Evolutionary conservation across 2,888 invertebrate species (phyloP).

Genomic region (Drepana falcataria): DNA sequence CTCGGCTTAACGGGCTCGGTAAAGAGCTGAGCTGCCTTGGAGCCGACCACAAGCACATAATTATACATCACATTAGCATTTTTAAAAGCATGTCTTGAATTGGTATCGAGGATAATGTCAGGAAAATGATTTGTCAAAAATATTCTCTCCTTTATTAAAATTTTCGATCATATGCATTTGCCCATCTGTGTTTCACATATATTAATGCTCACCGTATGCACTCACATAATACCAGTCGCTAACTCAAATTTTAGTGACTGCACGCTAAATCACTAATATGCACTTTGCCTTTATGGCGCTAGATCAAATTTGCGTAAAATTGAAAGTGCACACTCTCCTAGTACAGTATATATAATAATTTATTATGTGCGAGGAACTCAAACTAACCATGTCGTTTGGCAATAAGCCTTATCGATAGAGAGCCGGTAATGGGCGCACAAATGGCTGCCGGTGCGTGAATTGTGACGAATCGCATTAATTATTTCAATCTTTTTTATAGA

Average conservation of each 20-base stretch:
- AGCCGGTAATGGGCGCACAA: conserved; percentile 64
- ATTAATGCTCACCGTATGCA: background rate
- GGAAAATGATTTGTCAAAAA: too few species aligned
- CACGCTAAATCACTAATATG: conserved; percentile 28
- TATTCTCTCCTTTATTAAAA: too few species aligned
- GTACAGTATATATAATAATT: conserved; percentile 70
- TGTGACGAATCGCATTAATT: conserved; percentile 66
- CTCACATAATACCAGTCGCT: background rate
- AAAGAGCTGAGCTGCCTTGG: too few species aligned
- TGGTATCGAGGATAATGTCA: too few species aligned
- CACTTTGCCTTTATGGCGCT: conserved; percentile 49
- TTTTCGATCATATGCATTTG: too few species aligned
- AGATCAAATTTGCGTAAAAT: conserved; percentile 76
- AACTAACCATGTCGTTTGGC: conserved; percentile 73
- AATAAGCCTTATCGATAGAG: conserved; percentile 68
- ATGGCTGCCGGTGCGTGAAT: conserved; percentile 56
- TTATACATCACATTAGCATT: too few species aligned
- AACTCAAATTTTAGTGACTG: conserved; percentile 13
- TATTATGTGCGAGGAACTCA: conserved; percentile 66
- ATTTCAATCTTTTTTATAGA: conserved; percentile 48
- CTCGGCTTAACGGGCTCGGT: too few species aligned
- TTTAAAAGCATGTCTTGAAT: too few species aligned
- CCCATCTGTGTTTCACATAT: too few species aligned
- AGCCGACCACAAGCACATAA: too few species aligned
- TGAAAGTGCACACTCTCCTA: conserved; percentile 58